Evolutionary conservation across 2,888 invertebrate species (phyloP).

Genomic region (Halocaridina rubra): DNA sequence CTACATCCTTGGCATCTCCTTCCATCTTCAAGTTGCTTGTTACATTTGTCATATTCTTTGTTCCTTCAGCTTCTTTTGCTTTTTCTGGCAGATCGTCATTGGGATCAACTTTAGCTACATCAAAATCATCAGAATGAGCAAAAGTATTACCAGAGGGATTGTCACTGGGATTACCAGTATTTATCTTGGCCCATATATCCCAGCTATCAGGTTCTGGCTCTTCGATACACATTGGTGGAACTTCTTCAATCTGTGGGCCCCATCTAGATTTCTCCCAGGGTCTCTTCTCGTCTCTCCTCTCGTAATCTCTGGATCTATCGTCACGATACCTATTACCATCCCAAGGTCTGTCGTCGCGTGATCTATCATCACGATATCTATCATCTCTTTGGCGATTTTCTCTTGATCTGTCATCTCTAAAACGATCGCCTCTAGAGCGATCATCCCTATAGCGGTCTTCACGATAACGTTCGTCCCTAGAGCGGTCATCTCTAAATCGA

Average conservation of each 20-base stretch:
- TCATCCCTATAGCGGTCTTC: background rate
- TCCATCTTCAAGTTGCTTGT: background rate
- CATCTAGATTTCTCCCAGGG: slow-evolving; percentile 43
- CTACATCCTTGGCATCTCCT: background rate
- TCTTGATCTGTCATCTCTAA: background rate
- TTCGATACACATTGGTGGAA: background rate
- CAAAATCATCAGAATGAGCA: too few relatives aligned
- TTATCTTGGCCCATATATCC: slow-evolving; percentile 47
- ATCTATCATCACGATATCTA: slow-evolving; percentile 3
- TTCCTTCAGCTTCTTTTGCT: background rate
- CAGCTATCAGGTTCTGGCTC: slow-evolving; percentile 43
- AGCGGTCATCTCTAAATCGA: slow-evolving; percentile 11
- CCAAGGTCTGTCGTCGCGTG: slow-evolving; percentile 16
- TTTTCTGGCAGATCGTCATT: background rate
- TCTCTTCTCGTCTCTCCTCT: slow-evolving; percentile 27
- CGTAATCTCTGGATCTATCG: background rate
- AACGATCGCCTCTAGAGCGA: background rate
- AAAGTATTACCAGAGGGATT: background rate
- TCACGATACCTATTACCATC: slow-evolving; percentile 10
- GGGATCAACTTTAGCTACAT: background rate
- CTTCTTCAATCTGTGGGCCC: slow-evolving; percentile 31
- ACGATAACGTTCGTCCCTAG: background rate
- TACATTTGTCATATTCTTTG: background rate
- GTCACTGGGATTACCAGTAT: background rate
- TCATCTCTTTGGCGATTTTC: background rate